Conservation (phyloP, 2,113 vertebrate species). For the Microtus ochrogaster region DNA sequence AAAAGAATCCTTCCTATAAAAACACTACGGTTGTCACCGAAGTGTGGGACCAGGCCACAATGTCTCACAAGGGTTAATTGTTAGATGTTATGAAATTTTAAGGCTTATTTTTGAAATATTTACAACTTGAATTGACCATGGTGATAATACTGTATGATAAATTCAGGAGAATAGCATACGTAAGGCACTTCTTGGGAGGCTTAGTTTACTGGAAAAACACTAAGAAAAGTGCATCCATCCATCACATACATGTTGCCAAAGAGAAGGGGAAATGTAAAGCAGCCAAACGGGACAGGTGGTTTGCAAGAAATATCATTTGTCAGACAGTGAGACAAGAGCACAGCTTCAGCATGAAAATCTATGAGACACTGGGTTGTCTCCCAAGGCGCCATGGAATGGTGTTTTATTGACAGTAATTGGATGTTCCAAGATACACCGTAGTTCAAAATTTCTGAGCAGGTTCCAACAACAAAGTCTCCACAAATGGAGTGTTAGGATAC, state of each 20-base stretch:
- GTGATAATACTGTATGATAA: background rate
- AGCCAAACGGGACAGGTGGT: no score
- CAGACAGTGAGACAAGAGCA: background rate
- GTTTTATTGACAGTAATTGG: background rate
- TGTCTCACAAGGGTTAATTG: background rate
- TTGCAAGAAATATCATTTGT: background rate
- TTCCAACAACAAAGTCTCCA: background rate
- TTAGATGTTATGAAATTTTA: background rate
- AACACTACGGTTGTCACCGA: background rate
- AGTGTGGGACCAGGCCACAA: background rate
- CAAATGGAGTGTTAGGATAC: background rate
- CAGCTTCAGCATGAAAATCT: background rate
- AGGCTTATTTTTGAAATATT: background rate
- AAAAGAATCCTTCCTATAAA: background rate
- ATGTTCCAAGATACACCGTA: background rate
- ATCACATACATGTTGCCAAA: background rate
- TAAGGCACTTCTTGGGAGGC: background rate
- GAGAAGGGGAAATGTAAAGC: background rate
- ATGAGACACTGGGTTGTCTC: background rate
- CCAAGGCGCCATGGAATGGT: background rate
- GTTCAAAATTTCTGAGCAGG: background rate
- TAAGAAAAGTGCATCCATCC: background rate
- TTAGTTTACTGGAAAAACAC: background rate
- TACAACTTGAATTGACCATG: background rate
- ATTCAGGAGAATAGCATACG: background rate